Conservation (phyloP, 1,140 invertebrate species). For the Propsilocerus akamusi region DNA sequence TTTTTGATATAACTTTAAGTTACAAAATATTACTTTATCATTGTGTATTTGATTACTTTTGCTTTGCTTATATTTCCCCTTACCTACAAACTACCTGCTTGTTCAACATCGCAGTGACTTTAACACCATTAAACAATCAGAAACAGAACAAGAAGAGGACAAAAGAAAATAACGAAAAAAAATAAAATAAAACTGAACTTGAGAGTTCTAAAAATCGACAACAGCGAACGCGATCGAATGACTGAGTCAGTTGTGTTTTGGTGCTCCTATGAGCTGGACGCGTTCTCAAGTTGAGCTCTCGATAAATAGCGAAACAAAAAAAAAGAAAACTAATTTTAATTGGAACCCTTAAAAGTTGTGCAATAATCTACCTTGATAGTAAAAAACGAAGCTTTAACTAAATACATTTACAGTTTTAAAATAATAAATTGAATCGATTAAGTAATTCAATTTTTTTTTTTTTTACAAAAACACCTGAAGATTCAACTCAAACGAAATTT, state of each 20-base stretch:
- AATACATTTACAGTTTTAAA: too few relatives aligned
- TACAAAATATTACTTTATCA: not conserved
- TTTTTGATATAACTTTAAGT: not conserved
- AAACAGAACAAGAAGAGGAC: too few relatives aligned
- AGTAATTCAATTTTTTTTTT: too few relatives aligned
- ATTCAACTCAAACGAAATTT: too few relatives aligned
- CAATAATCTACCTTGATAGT: too few relatives aligned
- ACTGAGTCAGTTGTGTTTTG: slow-evolving; percentile 2
- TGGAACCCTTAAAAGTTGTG: too few relatives aligned
- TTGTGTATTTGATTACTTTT: not conserved
- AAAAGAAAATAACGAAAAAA: too few relatives aligned
- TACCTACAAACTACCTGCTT: not conserved
- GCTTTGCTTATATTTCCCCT: not conserved
- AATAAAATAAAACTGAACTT: not conserved
- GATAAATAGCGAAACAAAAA: too few relatives aligned
- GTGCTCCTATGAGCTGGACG: not conserved
- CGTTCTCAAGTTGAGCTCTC: not conserved
- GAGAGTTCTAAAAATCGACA: not conserved
- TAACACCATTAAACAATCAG: too few relatives aligned
- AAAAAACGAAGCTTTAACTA: too few relatives aligned
- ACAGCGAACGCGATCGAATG: not conserved
- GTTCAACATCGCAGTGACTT: not conserved
- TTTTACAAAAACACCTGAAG: too few relatives aligned
- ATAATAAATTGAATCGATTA: too few relatives aligned
- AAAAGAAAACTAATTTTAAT: slow-evolving; percentile 4